These are phyloP conservation scores for Axis porcinus DNA, from an alignment of 2,113 vertebrate genomes.

Conservation along the genomic window DNA sequence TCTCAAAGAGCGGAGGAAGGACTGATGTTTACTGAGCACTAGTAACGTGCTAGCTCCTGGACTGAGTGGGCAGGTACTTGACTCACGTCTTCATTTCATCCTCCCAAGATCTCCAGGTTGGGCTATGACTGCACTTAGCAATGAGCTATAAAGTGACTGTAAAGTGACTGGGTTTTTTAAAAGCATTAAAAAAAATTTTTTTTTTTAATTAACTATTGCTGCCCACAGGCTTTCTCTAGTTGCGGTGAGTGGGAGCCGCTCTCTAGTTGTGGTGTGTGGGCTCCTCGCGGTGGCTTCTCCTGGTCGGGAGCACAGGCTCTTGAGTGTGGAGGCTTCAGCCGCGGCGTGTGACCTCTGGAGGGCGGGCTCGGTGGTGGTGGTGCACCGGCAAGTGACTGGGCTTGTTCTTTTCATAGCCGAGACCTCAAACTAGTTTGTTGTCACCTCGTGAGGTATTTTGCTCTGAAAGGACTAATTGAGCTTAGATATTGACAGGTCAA, in stretches of 20 bases:
- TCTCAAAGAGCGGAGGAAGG: slow-evolving; percentile 7
- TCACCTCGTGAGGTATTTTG: slow-evolving; percentile 39
- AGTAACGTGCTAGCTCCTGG: not conserved
- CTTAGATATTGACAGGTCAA: slow-evolving; percentile 8
- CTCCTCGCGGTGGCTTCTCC: not conserved
- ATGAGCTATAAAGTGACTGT: not conserved
- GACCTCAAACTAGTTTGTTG: slow-evolving; percentile 47
- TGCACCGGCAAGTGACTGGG: not conserved
- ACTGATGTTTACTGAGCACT: not conserved
- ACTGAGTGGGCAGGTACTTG: not conserved
- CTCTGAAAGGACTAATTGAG: slow-evolving; percentile 13
- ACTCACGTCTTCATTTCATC: slow-evolving; percentile 40
- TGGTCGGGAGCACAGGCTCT: not conserved
- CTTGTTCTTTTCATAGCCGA: slow-evolving; percentile 27
- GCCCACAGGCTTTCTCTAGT: not conserved
- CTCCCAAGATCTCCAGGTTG: not conserved
- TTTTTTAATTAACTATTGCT: not conserved
- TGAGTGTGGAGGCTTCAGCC: not conserved
- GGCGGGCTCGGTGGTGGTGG: accelerated
- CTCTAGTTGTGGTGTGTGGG: not conserved
- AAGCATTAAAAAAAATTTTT: not conserved
- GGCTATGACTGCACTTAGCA: not conserved
- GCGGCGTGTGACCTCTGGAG: not conserved
- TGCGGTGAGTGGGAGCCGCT: not conserved
- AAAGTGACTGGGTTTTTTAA: not conserved